Base-by-base conservation (phyloP, 1,140 invertebrate genomes). In the Phocides pigmalion region DNA sequence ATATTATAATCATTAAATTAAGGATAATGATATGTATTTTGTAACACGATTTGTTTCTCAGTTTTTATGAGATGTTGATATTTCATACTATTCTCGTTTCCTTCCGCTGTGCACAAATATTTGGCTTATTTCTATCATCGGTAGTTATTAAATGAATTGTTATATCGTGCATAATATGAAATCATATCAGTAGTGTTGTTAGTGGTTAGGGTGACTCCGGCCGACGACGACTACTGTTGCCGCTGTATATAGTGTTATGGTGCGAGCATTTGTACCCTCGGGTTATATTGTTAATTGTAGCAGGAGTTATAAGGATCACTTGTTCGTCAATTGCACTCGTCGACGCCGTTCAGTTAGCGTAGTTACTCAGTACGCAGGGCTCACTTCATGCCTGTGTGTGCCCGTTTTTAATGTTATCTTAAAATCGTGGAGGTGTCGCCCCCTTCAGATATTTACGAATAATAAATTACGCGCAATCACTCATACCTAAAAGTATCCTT, bases 301-400 rank as follows among this genome's bases (percentile, higher is more conserved):
- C 79, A 75, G 78, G 66, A 86, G 80, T 84, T 85, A 79, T 87
- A 88, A 87, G 84, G 83, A 84, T 85, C 89, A 91, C 89, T 90
- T 84, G 89, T 91, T 91, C 82, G 87, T 89, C 83, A 84, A 91
- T 89, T 91, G 89, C 89, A 91, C 88, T 72, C 81, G 84, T 86
- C 78, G 80, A 80, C 81, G 82, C 81, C 80, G 81, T 80, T 84
- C 82, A 73, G 72, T 82, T 87, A 87, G 80, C 72, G 70, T 80
- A 82, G 76, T 72, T 62, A 20, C 74, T 83, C 81, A 75, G 64
- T 76, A 56, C 49, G 74, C 62, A 67, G 70, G 70, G 64, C 64
- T 47, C 35, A 56, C 49, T 47, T 49, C 44, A 47, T 15, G 37
- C 20, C 42, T 28, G 47, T 59, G 64, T 66, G 62, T 71, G 22